Percentiles rank a stretch among this genome's conserved stretches.
These are phyloP conservation scores for Augochlorella aurata DNA, from an alignment of 2,888 invertebrate species.

Conservation along the genomic window DNA sequence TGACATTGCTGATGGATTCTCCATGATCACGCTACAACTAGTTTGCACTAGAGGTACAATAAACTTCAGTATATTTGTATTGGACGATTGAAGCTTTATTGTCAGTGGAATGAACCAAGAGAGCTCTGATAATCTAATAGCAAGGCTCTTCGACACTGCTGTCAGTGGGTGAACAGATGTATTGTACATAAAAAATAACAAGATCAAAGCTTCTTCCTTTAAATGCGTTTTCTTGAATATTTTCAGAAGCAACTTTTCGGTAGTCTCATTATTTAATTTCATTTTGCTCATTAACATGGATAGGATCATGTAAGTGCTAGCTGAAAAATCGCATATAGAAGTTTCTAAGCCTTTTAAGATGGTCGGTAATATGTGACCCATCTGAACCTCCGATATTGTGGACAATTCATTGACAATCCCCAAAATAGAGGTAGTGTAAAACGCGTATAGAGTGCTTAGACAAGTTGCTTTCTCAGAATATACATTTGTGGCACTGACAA, in stretches of 20 bases:
- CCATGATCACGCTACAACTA: conserved; percentile 83
- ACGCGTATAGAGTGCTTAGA: conserved; percentile 89
- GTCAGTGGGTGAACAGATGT: conserved; percentile 84
- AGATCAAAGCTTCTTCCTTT: conserved; percentile 85
- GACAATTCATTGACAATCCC: conserved; percentile 86
- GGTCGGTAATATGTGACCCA: conserved; percentile 88
- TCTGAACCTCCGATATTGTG: conserved; percentile 85
- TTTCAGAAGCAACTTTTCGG: conserved; percentile 85
- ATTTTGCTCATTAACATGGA: conserved; percentile 87
- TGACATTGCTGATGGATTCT: conserved; percentile 78
- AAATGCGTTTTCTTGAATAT: conserved; percentile 84
- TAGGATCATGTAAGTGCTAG: conserved; percentile 89
- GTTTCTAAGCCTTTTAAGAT: conserved; percentile 89
- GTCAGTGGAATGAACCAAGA: conserved; percentile 83
- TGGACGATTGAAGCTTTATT: conserved; percentile 83
- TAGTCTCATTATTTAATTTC: conserved; percentile 83
- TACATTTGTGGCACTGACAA: conserved; percentile 84
- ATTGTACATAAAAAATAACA: conserved; percentile 88
- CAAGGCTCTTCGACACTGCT: conserved; percentile 83
- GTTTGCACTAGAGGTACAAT: conserved; percentile 84
- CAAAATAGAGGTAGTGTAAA: conserved; percentile 89
- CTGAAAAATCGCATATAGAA: conserved; percentile 87
- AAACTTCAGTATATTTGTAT: conserved; percentile 84
- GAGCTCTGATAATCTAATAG: conserved; percentile 83
- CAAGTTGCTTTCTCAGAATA: conserved; percentile 85